phyloP scores from a whole-genome alignment of 1,140 invertebrate species.

The Campoletis sonorensis region DNA sequence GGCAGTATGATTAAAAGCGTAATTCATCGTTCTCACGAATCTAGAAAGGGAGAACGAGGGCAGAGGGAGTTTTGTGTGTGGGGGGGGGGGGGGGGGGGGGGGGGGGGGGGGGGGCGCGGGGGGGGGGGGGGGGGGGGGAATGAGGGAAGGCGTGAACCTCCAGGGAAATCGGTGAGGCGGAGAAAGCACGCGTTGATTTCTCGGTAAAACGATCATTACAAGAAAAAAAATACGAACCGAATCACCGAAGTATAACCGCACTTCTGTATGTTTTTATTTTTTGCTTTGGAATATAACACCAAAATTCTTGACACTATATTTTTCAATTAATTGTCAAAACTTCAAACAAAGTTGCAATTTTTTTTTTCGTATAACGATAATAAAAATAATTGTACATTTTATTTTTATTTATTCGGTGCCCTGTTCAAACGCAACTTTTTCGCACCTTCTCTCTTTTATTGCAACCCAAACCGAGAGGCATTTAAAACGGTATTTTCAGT shows the following conservation, averaged over 20 bases:
- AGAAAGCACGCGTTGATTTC: constrained; percentile 34
- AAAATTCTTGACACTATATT: too few relatives aligned
- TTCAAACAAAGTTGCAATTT: too few relatives aligned
- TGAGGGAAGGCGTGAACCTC: background rate
- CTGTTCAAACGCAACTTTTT: too few relatives aligned
- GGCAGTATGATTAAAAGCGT: constrained; percentile 22
- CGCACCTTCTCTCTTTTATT: too few relatives aligned
- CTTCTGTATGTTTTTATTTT: too few relatives aligned
- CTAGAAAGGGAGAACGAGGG: constrained; percentile 31
- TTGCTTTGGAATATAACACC: background rate
- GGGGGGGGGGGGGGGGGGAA: background rate
- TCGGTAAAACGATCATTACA: constrained; percentile 29
- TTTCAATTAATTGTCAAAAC: too few relatives aligned
- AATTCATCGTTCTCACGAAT: constrained; percentile 31
- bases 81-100: background rate
- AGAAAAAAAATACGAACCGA: background rate
- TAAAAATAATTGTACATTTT: too few relatives aligned
- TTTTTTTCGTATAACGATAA: too few relatives aligned
- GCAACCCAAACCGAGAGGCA: too few relatives aligned
- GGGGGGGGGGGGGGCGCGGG: too few relatives aligned
- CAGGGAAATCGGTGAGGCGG: constrained; percentile 25
- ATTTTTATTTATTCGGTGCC: background rate
- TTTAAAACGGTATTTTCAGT: too few relatives aligned
- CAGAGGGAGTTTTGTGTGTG: background rate
- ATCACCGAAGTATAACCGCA: background rate